Evolutionary conservation across 2,797 vertebrate genomes (phyloP), one percentile per base, ranked within the genome.

Genomic region (Pachyuromys duprasi): DNA sequence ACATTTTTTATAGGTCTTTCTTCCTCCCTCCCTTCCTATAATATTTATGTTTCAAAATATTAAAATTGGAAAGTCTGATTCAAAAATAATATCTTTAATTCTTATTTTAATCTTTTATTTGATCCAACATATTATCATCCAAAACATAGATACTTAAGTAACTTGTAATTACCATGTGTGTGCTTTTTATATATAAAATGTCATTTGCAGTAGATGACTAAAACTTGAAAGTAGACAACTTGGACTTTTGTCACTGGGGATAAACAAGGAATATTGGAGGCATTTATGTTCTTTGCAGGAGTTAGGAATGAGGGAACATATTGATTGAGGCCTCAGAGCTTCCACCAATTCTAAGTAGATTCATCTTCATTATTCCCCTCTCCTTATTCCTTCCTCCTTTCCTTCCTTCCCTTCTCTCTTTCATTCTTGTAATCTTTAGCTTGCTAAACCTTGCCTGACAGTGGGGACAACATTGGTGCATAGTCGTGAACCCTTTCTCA

Each of bases 381-480:
- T 74, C 36, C 36, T 49, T 49, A 49, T 49, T 49, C 49, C 11
- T 49, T 18, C 5, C 78, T 94, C 55, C 53, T 76, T 18, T 75
- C 39, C 24, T 74, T 74, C 70, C 28, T 75, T 75, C 14, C 9
- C 42, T 45, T 62, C 14, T 22, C 20, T 74, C n/a, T 42, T 81
- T 24, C 60, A 86, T 80, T 86, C 81, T 90, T 94, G 55, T 45
- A 92, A 86, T 36, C 14, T 69, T 95, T 75, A 95, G 83, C 86
- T 92, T 86, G 78, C 89, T 95, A 95, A 97, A 92, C 69, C 90
- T 88, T 96, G 75, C 63, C 65, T 93, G 93, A 78, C 96, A 62
- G 62, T 93, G 72, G 74, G 80, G 76, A 31, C 83, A 97, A 96
- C 76, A 6, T 96, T 95, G 94, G 65, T 63, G 57, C 65, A 89